Evolutionary conservation across 2,113 vertebrate genomes (phyloP).

Genomic region (Mirza zaza): DNA sequence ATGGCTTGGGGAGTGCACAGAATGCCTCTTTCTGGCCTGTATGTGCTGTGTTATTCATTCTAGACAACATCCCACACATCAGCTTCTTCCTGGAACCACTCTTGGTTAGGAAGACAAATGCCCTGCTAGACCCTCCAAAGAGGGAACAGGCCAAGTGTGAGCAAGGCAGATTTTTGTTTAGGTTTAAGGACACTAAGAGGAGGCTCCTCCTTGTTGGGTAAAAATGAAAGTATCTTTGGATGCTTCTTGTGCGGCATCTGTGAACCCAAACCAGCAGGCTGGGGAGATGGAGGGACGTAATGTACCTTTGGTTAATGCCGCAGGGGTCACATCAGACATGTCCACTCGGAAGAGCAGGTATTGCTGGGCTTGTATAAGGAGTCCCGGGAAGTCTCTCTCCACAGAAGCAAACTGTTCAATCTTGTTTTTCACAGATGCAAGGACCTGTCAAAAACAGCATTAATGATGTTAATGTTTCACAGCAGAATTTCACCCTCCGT

Average conservation of each 20-base stretch:
- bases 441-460: constrained; percentile 87
- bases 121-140: background rate
- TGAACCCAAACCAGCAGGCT: background rate
- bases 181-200: background rate
- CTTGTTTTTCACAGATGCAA: constrained; percentile 96
- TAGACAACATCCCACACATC: background rate
- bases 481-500: background rate
- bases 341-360: constrained; percentile 93
- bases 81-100: background rate
- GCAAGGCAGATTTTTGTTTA: background rate
- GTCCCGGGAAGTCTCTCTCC: constrained; percentile 91
- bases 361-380: constrained; percentile 93
- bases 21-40: constrained; percentile 17
- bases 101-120: background rate
- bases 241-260: background rate
- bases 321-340: constrained; percentile 64
- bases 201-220: background rate
- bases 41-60: constrained; percentile 28
- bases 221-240: background rate
- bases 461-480: background rate
- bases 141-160: background rate
- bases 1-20: background rate
- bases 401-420: constrained; percentile 91
- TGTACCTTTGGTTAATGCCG: constrained; percentile 82
- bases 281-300: background rate